These are phyloP conservation scores for Merluccius polli DNA, from an alignment of 2,797 vertebrate genomes.

Conservation along the genomic window DNA sequence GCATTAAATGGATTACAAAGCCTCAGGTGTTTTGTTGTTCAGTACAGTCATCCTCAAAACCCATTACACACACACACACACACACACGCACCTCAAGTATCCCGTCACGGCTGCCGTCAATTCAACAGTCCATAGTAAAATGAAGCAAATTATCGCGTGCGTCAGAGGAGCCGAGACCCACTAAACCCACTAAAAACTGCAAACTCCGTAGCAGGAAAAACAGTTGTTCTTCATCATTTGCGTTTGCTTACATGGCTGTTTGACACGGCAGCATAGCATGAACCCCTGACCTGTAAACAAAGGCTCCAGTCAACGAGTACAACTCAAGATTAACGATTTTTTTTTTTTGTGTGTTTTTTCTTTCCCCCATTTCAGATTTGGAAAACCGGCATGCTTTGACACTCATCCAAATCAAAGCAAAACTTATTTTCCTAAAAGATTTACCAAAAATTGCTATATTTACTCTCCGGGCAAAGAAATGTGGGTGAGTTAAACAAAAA, in stretches of 20 bases:
- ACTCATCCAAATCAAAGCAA: background rate
- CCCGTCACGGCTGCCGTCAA: background rate
- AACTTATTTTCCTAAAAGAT: background rate
- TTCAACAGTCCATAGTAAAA: background rate
- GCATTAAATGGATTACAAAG: background rate
- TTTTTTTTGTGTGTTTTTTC: background rate
- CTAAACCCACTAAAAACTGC: background rate
- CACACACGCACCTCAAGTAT: background rate
- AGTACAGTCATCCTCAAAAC: background rate
- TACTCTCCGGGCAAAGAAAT: background rate
- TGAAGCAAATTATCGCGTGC: slow-evolving; percentile 4
- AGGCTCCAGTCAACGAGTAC: background rate
- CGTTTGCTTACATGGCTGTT: slow-evolving; percentile 27
- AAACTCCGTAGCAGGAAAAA: background rate
- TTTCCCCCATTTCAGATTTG: background rate
- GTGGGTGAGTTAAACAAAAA: background rate
- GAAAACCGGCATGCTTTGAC: background rate
- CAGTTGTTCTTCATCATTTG: slow-evolving; percentile 12
- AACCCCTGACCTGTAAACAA: slow-evolving; percentile 21
- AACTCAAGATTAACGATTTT: background rate
- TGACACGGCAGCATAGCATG: slow-evolving; percentile 2
- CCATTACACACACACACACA: background rate
- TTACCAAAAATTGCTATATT: background rate
- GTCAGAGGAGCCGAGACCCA: background rate
- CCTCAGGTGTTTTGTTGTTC: background rate